These are phyloP conservation scores for Caenorhabditis briggsae DNA, from an alignment of 1,140 invertebrate species.

Conservation along the genomic window DNA sequence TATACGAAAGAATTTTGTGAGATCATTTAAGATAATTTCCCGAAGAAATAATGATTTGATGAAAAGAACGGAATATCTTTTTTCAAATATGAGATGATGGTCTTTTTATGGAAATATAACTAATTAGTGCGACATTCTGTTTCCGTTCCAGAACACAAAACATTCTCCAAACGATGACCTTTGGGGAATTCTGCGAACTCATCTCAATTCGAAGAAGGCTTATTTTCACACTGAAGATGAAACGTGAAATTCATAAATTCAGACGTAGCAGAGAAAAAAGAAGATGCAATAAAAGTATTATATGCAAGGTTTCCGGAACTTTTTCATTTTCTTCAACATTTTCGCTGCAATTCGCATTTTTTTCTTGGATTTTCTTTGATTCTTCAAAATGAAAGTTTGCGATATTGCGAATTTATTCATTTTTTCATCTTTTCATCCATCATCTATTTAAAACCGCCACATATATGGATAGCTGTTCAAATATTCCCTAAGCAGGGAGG, in stretches of 20 bases:
- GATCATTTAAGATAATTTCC: no score
- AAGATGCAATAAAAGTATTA: slow-evolving; percentile 19
- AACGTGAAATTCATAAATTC: slow-evolving; percentile 10
- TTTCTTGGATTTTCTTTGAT: neutral
- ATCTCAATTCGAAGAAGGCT: neutral
- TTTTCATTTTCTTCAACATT: neutral
- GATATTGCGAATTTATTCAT: neutral
- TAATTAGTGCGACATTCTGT: neutral
- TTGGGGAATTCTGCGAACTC: neutral
- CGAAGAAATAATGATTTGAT: no score
- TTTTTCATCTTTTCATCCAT: neutral
- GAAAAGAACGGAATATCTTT: no score
- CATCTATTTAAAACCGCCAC: neutral
- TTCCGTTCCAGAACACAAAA: neutral
- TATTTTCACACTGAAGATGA: neutral
- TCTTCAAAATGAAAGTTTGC: neutral
- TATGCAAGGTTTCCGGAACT: neutral
- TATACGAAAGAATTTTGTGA: no score
- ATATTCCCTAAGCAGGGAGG: neutral
- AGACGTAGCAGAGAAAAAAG: slow-evolving; percentile 10
- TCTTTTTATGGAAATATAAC: no score
- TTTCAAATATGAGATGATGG: no score
- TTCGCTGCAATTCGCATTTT: neutral
- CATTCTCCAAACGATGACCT: no score
- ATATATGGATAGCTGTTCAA: slow-evolving; percentile 42